Conservation (phyloP, 1,140 invertebrate genomes). For the Gryllus bimaculatus region DNA sequence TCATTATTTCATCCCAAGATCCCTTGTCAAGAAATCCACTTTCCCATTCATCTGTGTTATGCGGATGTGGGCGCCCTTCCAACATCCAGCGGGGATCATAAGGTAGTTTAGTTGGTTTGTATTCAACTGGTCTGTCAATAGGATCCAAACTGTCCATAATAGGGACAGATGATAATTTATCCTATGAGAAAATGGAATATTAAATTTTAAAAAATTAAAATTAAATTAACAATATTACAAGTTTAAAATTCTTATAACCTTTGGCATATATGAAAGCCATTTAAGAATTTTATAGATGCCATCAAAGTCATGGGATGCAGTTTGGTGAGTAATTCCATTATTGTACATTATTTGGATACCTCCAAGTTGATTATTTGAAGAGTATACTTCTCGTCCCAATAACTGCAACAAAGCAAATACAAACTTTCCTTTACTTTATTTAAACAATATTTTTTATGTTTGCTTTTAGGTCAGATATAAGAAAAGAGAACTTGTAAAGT, state of each 20-base stretch:
- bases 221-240: not conserved
- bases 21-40: slow-evolving; percentile 87
- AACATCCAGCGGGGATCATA: slow-evolving; percentile 93
- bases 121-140: slow-evolving; percentile 78
- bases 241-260: slow-evolving; percentile 30
- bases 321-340: slow-evolving; percentile 91
- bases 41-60: slow-evolving; percentile 58
- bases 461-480: too few species aligned
- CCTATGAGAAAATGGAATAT: slow-evolving; percentile 31
- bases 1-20: slow-evolving; percentile 91
- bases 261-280: slow-evolving; percentile 74
- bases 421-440: too few species aligned
- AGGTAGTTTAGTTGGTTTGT: slow-evolving; percentile 77
- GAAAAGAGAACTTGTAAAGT: too few species aligned
- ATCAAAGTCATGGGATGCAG: slow-evolving; percentile 81
- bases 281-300: slow-evolving; percentile 82
- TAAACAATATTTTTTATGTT: too few species aligned
- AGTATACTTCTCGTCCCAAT: slow-evolving; percentile 89
- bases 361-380: slow-evolving; percentile 96
- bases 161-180: slow-evolving; percentile 62
- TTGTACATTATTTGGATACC: slow-evolving; percentile 96
- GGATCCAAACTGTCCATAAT: slow-evolving; percentile 67
- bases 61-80: slow-evolving; percentile 55
- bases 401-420: slow-evolving; percentile 35
- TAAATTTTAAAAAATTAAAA: not conserved